phyloP scores from a whole-genome alignment of 1,140 invertebrate genomes.

The Sinonovacula constricta region DNA sequence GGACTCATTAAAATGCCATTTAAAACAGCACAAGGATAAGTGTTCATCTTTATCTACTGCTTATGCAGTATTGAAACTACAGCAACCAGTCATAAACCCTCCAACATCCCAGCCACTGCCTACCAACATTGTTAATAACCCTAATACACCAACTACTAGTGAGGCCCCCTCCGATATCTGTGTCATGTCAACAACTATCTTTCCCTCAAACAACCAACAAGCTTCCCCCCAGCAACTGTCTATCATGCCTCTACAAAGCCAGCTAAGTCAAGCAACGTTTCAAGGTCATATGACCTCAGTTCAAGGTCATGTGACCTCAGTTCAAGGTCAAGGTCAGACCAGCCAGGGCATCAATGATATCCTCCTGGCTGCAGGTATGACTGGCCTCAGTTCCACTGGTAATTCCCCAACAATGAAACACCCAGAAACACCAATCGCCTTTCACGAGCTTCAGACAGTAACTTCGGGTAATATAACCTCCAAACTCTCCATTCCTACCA shows the following conservation, averaged over 20 bases:
- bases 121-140: no score
- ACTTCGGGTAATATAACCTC: no score
- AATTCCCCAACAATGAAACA: slow-evolving; percentile 38
- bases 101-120: background rate
- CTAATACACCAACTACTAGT: no score
- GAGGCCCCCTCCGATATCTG: no score
- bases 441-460: background rate
- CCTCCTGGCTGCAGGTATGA: slow-evolving; percentile 40
- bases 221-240: no score
- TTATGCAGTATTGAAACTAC: slow-evolving; percentile 61
- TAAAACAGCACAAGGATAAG: slow-evolving; percentile 68
- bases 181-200: no score
- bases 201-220: no score
- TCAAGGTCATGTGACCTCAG: no score
- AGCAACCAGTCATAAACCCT: slow-evolving; percentile 46
- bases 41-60: slow-evolving; percentile 57
- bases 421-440: background rate
- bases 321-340: slow-evolving; percentile 10
- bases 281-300: no score
- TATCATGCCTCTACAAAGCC: no score
- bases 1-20: slow-evolving; percentile 75
- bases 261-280: no score
- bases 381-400: slow-evolving; percentile 28
- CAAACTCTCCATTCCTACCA: no score
- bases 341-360: slow-evolving; percentile 51